These are phyloP conservation scores for Litocranius walleri DNA, from an alignment of 2,113 vertebrate species.

Conservation along the genomic window DNA sequence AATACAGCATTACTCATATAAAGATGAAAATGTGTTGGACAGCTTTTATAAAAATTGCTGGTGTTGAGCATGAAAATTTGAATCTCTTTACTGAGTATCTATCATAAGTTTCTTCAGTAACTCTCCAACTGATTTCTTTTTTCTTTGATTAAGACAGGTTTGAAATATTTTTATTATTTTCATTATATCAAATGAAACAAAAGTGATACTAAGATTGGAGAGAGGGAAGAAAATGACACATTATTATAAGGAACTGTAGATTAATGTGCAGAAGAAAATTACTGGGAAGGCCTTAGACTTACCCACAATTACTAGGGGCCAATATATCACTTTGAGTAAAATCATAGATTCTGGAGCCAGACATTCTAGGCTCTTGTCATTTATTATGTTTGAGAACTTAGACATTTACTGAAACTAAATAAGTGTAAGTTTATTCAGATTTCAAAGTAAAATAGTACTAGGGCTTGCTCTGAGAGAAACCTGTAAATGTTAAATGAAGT, in stretches of 20 bases:
- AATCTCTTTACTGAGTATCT: neutral
- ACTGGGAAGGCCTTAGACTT: neutral
- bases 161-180: neutral
- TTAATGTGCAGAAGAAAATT: neutral
- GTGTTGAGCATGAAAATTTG: neutral
- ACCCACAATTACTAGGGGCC: too few species aligned
- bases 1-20: neutral
- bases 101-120: neutral
- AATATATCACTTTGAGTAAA: neutral
- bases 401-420: neutral
- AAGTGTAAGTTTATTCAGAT: neutral
- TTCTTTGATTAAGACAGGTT: neutral
- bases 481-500: neutral
- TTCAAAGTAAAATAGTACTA: neutral
- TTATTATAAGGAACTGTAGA: neutral
- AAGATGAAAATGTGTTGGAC: neutral
- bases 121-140: neutral
- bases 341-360: rapidly evolving
- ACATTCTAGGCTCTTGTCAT: neutral
- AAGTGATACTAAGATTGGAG: neutral
- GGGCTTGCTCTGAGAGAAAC: neutral
- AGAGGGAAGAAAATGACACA: neutral
- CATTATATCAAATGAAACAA: neutral
- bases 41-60: neutral
- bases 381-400: neutral